A percentile compares a stretch with the other conserved stretches of the same genome.
Evolutionary conservation across 2,888 invertebrate species (phyloP).

Genomic region (Slavum lentiscoides): DNA sequence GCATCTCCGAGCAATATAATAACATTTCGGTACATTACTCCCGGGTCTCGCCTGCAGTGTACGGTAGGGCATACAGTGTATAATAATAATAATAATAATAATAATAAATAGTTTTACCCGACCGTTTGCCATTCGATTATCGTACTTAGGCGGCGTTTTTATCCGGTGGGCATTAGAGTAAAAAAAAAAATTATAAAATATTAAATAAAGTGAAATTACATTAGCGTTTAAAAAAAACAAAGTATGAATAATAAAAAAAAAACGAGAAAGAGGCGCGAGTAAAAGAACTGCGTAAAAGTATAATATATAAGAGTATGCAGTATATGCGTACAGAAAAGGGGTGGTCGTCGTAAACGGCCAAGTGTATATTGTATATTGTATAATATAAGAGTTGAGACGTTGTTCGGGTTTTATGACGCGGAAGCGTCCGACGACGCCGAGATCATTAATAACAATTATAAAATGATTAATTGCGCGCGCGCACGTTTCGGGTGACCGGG

Average conservation of each 20-base stretch:
- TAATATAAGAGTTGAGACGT: slow-evolving; percentile 48
- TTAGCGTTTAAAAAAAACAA: slow-evolving; percentile 41
- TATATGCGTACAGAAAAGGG: slow-evolving; percentile 3
- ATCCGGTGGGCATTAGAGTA: not conserved
- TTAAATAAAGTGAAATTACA: slow-evolving; percentile 47
- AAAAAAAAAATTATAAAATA: not conserved
- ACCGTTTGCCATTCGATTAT: slow-evolving; percentile 49
- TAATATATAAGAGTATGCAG: slow-evolving; percentile 8
- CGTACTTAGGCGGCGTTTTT: slow-evolving; percentile 37
- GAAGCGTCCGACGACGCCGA: slow-evolving; percentile 52
- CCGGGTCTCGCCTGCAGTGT: slow-evolving; percentile 23
- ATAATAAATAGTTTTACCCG: too few relatives aligned
- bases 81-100: too few relatives aligned
- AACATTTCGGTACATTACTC: slow-evolving; percentile 48
- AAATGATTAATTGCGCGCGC: slow-evolving; percentile 50
- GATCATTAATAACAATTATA: slow-evolving; percentile 54
- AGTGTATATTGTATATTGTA: not conserved
- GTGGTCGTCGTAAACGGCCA: slow-evolving; percentile 24
- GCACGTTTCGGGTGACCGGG: slow-evolving; percentile 19
- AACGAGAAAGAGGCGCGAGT: not conserved
- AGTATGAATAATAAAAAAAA: not conserved
- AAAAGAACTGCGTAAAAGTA: not conserved
- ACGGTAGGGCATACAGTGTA: too few relatives aligned
- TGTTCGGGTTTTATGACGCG: slow-evolving; percentile 54
- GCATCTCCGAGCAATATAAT: slow-evolving; percentile 37